Conservation (phyloP, 2,888 invertebrate species). For the Polydrusus cervinus region DNA sequence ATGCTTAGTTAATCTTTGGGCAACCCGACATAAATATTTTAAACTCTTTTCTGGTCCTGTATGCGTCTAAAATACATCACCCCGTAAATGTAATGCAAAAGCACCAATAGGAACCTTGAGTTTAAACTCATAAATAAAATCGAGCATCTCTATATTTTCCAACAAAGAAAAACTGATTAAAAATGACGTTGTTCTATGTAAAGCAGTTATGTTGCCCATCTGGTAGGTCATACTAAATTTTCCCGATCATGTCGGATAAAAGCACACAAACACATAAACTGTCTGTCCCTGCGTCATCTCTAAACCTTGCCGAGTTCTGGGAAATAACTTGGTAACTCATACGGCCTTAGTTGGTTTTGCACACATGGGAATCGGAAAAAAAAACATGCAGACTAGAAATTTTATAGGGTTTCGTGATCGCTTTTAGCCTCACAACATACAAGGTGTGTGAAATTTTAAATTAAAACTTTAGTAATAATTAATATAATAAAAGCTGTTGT, state of each 20-base stretch:
- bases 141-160: neutral
- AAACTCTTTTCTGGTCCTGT: no score
- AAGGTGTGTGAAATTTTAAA: no score
- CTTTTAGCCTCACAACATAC: neutral
- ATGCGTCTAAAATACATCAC: no score
- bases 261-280: slow-evolving; percentile 40
- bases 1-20: no score
- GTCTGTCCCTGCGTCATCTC: slow-evolving; percentile 45
- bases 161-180: neutral
- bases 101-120: no score
- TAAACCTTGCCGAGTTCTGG: slow-evolving; percentile 30
- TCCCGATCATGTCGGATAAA: slow-evolving; percentile 34
- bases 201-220: slow-evolving; percentile 15
- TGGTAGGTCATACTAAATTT: slow-evolving; percentile 32
- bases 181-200: slow-evolving; percentile 16
- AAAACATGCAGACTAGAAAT: slow-evolving; percentile 13
- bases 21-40: no score
- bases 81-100: no score
- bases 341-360: slow-evolving; percentile 23
- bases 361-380: slow-evolving; percentile 22
- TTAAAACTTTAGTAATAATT: no score
- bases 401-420: slow-evolving; percentile 33
- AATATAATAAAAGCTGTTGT: no score
- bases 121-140: neutral
- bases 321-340: slow-evolving; percentile 48